Base-by-base conservation (phyloP, 2,797 vertebrate species). In the Balearica regulorum region DNA sequence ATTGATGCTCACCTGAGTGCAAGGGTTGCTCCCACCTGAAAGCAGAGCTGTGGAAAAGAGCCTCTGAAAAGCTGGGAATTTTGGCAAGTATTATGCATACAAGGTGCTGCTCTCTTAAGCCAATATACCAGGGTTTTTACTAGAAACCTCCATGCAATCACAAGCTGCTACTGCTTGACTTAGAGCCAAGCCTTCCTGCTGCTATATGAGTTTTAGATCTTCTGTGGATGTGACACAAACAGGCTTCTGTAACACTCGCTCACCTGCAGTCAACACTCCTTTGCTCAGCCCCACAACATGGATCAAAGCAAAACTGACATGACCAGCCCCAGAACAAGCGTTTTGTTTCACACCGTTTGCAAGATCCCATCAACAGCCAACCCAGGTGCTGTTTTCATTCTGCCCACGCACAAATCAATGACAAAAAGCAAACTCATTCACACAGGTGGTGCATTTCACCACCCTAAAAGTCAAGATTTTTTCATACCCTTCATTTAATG, bases 401-500 rank as follows among this genome's bases (percentile, higher is more conserved):
- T 90, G 66, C 88, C 94, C 83, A 80, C 89, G 70, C 55, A 41
- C 77, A 49, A 37, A 91, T 48, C 83, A 4, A 16, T 68, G 80
- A 71, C 79, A 90, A 80, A 92, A 83, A 78, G 71, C 61, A 54
- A 91, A 33, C 35, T 51, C 84, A 39, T 25, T 90, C 80, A 64
- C 75, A 79, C 69, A 86, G 90, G 92, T 85, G 75, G 35, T 66
- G 44, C 69, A 37, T 77, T 89, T 87, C 92, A 91, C 37, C 54
- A 68, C 54, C 71, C 65, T 6, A 13, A 65, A 90, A 90, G 76
- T 46, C 2, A 2, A 51, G 84, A 44, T 91, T 93, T 91, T 90
- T 86, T 95, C 84, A 78, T 61, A 90, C n/a, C 57, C 53, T 83
- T 90, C 87, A 57, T 44, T 95, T 84, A 89, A 92, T 82, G 79